Evolutionary conservation across 2,113 vertebrate species (phyloP), one percentile per base, ranked within the genome.

Genomic region (Nanorana parkeri): DNA sequence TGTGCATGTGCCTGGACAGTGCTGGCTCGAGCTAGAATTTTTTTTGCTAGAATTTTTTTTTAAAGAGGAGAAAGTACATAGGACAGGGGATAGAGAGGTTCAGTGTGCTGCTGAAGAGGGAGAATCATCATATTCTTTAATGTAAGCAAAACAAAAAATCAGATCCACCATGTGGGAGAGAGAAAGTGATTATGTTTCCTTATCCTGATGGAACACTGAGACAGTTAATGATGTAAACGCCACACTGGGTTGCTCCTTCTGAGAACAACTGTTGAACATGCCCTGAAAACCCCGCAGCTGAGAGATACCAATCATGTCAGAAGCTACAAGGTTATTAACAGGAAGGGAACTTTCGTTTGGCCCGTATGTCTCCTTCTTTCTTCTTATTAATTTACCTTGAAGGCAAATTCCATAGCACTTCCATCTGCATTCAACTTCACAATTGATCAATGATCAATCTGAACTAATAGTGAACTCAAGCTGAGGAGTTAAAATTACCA

Each of bases 341-440:
- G 88, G 87, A 89, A 88, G 86, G 87, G 86, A 88, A 78, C 88
- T 89, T 85, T 81, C 87, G 83, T 82, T 87, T 91, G 90, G 90
- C 88, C 61, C 20, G 86, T 0, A 68, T 64, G 84, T 77, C 86
- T 82, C 71, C 61, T 47, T 71, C 83, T 84, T 85, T 89, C 86
- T 87, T 89, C 86, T 87, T 83, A 89, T 89, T 86, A 87, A 87
- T 93, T 92, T 87, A 92, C 90, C 94, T 95, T 90, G 92, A 88
- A 92, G 95, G 95, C 90, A 93, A 94, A 95, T 94, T 94, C 93
- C 94, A 91, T 84, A 3, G 77, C 32, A 11, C 89, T 87, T 80
- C 85, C 83, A 85, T 80, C 88, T 86, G 85, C 84, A 84, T 85
- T 67, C 75, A 86, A 73, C 84, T 61, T 83, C 86, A 80, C 65